Base-by-base conservation (phyloP, 1,140 invertebrate species). In the Macrostomum lignano region DNA sequence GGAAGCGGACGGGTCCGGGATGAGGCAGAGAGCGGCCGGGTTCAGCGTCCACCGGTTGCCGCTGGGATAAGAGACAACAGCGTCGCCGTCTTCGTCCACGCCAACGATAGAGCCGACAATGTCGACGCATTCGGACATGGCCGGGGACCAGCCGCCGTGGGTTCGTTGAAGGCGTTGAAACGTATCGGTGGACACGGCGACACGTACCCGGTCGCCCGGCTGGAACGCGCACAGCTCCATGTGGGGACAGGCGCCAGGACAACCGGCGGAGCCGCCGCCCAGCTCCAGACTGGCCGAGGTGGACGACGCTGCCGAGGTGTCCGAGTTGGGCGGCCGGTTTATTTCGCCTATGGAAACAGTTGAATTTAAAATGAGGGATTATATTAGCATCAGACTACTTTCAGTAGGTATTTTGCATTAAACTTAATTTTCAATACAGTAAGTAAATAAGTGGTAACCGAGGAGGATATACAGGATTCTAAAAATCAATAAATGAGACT, bases 11-110 rank as follows among this genome's bases (percentile, higher is more conserved):
- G 10, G 10, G 23, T 24, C 23, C 23, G n/a, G n/a, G n/a, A n/a
- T n/a, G n/a, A n/a, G n/a, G n/a, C n/a, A n/a, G 1, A 91, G 78
- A 38, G 78, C 78, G 36, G 73, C 63, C 2, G 84, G 82, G 61
- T 91, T 93, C 49, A 88, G 93, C 0, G 82, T 93, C 84, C 84
- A 93, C 4, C 67, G 60, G 58, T 91, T 88, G n/a, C 79, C 79
- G 48, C 77, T 86, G 15, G 76, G 75, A 60, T 91, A 93, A 3
- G 76, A 73, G 1, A 93, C 84, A 11, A 93, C 79, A 50, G 91
- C 84, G 49, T 93, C 82, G 51, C 86, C 76, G 61, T 93, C 82
- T 62, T 91, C 81, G 51, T 93, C 82, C 39, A 91, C 86, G 21
- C 78, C 79, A n/a, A 84, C 75, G 10, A 93, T 79, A 24, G 74